phyloP scores from a whole-genome alignment of 2,888 invertebrate genomes.

The Nephrotoma guestfalica region DNA sequence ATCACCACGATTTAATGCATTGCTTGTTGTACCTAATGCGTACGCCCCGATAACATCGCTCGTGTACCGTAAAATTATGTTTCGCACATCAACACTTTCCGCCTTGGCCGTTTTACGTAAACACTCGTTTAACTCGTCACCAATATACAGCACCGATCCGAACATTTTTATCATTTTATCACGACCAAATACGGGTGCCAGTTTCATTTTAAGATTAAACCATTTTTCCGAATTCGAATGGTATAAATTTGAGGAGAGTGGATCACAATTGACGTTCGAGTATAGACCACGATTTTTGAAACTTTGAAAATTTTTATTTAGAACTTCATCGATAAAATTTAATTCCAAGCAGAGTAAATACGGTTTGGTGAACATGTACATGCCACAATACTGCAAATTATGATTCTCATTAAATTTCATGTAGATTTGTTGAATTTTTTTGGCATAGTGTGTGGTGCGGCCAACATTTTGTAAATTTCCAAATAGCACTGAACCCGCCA shows the following conservation, averaged over 20 bases:
- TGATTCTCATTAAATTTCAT: neutral
- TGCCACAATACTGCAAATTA: neutral
- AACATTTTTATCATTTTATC: constrained; percentile 36
- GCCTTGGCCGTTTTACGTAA: constrained; percentile 11
- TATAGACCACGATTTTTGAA: constrained; percentile 26
- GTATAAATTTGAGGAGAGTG: constrained; percentile 24
- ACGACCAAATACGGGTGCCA: constrained; percentile 35
- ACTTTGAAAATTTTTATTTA: constrained; percentile 27
- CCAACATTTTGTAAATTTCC: neutral
- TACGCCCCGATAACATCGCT: constrained; percentile 31
- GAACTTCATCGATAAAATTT: constrained; percentile 22
- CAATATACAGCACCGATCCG: constrained; percentile 22
- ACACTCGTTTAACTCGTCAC: constrained; percentile 13
- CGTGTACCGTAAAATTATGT: constrained; percentile 26
- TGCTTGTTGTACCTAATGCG: constrained; percentile 25
- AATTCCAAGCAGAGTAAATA: constrained; percentile 12
- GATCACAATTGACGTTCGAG: constrained; percentile 23
- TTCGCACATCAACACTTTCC: constrained; percentile 23
- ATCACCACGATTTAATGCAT: neutral
- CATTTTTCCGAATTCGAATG: constrained; percentile 29
- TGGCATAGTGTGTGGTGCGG: neutral
- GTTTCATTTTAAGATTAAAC: constrained; percentile 31
- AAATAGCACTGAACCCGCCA: neutral
- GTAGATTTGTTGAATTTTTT: neutral
- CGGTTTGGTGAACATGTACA: constrained; percentile 9